phyloP scores from a whole-genome alignment of 2,797 vertebrate species.

The Spatula versicolor region DNA sequence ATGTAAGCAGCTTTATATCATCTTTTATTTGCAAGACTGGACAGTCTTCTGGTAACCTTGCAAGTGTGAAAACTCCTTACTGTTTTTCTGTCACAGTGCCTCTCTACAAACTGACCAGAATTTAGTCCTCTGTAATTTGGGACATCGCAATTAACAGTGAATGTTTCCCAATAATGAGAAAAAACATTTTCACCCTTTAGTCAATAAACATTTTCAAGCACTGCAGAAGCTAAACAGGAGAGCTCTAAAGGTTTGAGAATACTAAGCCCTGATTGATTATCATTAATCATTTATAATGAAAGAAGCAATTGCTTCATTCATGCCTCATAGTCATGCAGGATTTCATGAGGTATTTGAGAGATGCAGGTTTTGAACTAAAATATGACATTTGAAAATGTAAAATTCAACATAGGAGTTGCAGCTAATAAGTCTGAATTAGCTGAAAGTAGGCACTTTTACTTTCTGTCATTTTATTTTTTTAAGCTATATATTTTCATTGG shows the following conservation, averaged over 20 bases:
- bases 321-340: neutral
- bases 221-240: constrained; percentile 14
- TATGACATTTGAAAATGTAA: neutral
- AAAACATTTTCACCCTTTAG: neutral
- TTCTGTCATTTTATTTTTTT: constrained; percentile 1
- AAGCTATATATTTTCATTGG: neutral
- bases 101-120: neutral
- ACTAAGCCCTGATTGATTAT: neutral
- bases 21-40: neutral
- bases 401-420: neutral
- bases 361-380: neutral
- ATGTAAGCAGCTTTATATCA: neutral
- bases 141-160: neutral
- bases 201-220: constrained; percentile 10
- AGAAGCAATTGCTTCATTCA: constrained; percentile 6
- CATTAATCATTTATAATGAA: constrained; percentile 24
- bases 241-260: neutral
- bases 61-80: fast-evolving
- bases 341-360: constrained; percentile 6
- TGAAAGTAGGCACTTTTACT: neutral
- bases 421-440: neutral
- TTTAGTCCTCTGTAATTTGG: neutral
- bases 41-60: neutral
- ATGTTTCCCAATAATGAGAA: neutral
- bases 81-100: neutral